These are phyloP conservation scores for Metaphire vulgaris DNA, from an alignment of 1,140 invertebrate species.

Conservation along the genomic window DNA sequence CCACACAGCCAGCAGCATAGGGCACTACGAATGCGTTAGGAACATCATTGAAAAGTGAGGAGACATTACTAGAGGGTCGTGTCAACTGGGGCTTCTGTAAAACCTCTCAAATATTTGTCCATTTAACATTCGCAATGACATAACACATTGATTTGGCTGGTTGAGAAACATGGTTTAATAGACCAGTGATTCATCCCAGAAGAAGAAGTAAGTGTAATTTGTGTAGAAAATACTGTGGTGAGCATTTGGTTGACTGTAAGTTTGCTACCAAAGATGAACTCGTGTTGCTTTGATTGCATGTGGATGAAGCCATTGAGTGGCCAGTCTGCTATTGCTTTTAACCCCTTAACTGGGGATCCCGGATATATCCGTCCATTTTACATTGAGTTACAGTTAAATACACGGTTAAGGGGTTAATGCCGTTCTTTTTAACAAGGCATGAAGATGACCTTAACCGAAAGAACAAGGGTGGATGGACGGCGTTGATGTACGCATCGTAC, in stretches of 20 bases:
- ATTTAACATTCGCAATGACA: neutral
- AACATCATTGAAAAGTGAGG: conserved; percentile 42
- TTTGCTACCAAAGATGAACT: neutral
- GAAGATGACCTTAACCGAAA: conserved; percentile 41
- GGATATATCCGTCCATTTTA: too few species aligned
- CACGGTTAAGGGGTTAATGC: too few species aligned
- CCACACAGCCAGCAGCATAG: conserved; percentile 53
- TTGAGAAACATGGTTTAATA: neutral
- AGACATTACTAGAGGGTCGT: neutral
- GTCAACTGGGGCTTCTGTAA: neutral
- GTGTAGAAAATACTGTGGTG: neutral
- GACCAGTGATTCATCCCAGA: neutral
- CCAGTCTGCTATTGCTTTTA: too few species aligned
- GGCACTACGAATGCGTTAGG: conserved; percentile 49
- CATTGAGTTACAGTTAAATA: too few species aligned
- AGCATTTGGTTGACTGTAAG: neutral
- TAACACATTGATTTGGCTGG: neutral
- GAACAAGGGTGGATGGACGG: conserved; percentile 54
- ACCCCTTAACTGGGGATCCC: too few species aligned
- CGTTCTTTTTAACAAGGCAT: too few species aligned
- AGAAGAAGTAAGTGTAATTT: neutral
- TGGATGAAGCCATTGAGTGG: too few species aligned
- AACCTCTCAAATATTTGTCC: neutral
- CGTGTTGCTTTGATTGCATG: neutral
- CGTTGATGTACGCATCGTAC: conserved; percentile 57